A percentile compares a stretch with the other conserved stretches of the same genome.
These are phyloP conservation scores for Triplophysa dalaica DNA, from an alignment of 2,113 vertebrate species.

Conservation along the genomic window DNA sequence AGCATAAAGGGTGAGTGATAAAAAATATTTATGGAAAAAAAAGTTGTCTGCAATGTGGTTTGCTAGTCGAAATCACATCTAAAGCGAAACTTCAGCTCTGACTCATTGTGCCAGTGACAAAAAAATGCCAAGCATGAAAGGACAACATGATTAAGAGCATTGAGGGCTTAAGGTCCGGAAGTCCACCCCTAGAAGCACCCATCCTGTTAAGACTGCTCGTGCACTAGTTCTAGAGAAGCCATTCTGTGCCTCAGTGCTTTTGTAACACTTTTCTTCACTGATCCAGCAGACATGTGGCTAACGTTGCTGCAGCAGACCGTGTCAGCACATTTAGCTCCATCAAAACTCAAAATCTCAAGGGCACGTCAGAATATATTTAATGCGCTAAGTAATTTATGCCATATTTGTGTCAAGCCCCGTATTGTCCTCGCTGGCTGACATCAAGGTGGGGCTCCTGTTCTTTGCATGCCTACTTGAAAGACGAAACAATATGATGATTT, in stretches of 20 bases:
- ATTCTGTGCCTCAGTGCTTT: conserved; percentile 1
- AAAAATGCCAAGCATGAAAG: no score
- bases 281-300: not conserved
- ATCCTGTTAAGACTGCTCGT: no score
- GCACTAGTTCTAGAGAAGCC: no score
- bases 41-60: no score
- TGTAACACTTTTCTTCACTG: not conserved
- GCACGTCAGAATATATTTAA: conserved; percentile 35
- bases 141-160: no score
- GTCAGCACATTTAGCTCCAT: conserved; percentile 30
- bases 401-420: conserved; percentile 28
- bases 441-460: conserved; percentile 10
- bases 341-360: conserved; percentile 24
- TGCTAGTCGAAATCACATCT: no score
- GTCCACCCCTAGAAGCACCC: no score
- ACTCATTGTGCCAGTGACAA: no score
- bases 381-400: conserved; percentile 35
- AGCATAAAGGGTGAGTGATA: no score
- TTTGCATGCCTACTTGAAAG: not conserved
- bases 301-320: not conserved
- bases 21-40: no score
- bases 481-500: conserved; percentile 13
- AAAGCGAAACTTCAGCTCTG: no score
- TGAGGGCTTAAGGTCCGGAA: no score
- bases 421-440: conserved; percentile 7